phyloP scores from a whole-genome alignment of 2,888 invertebrate species.

The Leptinotarsa haldemani region DNA sequence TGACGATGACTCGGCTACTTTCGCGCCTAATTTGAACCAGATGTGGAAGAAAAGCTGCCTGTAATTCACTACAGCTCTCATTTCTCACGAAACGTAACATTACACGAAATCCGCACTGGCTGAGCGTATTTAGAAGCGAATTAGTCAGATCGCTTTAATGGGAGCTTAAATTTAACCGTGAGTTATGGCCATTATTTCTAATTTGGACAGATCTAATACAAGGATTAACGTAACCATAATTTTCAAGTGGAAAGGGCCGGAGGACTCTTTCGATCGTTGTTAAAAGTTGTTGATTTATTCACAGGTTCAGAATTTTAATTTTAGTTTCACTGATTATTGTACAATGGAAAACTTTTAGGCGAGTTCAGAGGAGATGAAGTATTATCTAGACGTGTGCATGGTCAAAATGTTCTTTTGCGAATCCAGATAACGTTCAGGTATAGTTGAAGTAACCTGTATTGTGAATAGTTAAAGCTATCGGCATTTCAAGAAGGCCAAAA shows the following conservation, averaged over 20 bases:
- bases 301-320: neutral
- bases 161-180: conserved; percentile 52
- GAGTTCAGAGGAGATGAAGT: neutral
- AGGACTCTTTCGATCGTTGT: conserved; percentile 18
- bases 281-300: neutral
- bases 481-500: no score
- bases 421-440: no score
- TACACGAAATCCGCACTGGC: conserved; percentile 31
- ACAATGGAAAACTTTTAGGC: no score
- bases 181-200: conserved; percentile 51
- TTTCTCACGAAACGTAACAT: conserved; percentile 35
- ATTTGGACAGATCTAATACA: conserved; percentile 46
- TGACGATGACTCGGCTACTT: conserved; percentile 38
- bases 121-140: conserved; percentile 50
- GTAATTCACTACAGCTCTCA: conserved; percentile 42
- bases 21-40: conserved; percentile 37
- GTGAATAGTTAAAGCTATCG: no score
- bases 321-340: neutral
- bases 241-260: conserved; percentile 37
- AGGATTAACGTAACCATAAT: conserved; percentile 39
- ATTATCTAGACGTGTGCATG: neutral
- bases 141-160: conserved; percentile 52
- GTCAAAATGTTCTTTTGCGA: no score
- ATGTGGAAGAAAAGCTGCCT: conserved; percentile 37
- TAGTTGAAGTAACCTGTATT: no score